phyloP scores from a whole-genome alignment of 2,113 vertebrate genomes.

The Sebastes schlegelii region DNA sequence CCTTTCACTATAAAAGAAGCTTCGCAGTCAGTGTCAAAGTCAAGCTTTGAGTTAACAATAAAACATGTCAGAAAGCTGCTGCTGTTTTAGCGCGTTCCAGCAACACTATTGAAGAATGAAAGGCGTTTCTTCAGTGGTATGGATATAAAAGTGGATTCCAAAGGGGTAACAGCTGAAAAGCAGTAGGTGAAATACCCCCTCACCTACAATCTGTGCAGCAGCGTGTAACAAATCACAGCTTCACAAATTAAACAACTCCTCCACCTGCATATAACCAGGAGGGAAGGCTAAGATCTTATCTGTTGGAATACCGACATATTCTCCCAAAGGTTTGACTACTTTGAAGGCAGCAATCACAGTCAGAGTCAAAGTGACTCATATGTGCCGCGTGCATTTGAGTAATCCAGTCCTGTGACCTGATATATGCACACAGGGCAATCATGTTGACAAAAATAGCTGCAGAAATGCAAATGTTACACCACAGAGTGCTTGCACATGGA shows the following conservation, averaged over 20 bases:
- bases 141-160: slow-evolving; percentile 34
- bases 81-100: slow-evolving; percentile 11
- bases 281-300: slow-evolving; percentile 22
- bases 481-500: slow-evolving; percentile 13
- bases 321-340: slow-evolving; percentile 9
- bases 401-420: slow-evolving; percentile 31
- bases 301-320: slow-evolving; percentile 8
- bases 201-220: slow-evolving; percentile 52
- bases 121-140: slow-evolving; percentile 19
- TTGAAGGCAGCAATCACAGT: slow-evolving; percentile 35
- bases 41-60: slow-evolving; percentile 38
- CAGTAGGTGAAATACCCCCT: slow-evolving; percentile 55
- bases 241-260: slow-evolving; percentile 54
- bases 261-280: slow-evolving; percentile 15
- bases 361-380: slow-evolving; percentile 29
- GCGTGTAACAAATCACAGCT: slow-evolving; percentile 46
- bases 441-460: slow-evolving; percentile 28
- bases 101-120: slow-evolving; percentile 3
- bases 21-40: slow-evolving; percentile 25
- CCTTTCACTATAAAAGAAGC: slow-evolving; percentile 30
- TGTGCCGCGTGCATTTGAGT: slow-evolving; percentile 27
- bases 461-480: slow-evolving; percentile 39
- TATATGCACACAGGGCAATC: slow-evolving; percentile 14
- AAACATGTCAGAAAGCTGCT: slow-evolving; percentile 42
- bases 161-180: slow-evolving; percentile 69